A percentile compares a stretch with the other conserved stretches of the same genome.
phyloP scores from a whole-genome alignment of 2,888 invertebrate genomes.

The Phanerotoma sp. region DNA sequence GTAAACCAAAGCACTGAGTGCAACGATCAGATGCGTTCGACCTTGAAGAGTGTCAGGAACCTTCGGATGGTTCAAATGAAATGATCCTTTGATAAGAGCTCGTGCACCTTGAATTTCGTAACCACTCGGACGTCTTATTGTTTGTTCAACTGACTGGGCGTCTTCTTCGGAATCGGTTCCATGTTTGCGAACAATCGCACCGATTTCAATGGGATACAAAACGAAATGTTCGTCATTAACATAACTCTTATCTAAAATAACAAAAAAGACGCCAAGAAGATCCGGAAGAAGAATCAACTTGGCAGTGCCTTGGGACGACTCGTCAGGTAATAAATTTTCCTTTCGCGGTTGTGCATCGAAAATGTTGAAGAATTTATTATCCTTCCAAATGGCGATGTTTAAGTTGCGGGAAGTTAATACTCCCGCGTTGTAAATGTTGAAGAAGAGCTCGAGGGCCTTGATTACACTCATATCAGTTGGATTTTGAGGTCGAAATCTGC shows the following conservation, averaged over 20 bases:
- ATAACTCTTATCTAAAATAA: conserved; percentile 49
- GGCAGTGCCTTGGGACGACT: conserved; percentile 39
- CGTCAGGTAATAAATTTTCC: conserved; percentile 33
- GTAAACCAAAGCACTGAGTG: conserved; percentile 47
- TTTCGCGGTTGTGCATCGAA: conserved; percentile 50
- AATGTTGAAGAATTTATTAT: conserved; percentile 40
- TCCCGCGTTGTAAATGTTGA: conserved; percentile 42
- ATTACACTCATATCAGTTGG: conserved; percentile 46
- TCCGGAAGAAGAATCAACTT: conserved; percentile 47
- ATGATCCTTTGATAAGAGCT: conserved; percentile 47
- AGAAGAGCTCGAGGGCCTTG: conserved; percentile 48
- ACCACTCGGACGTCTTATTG: conserved; percentile 42
- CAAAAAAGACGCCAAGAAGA: conserved; percentile 41
- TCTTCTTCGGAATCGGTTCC: conserved; percentile 31
- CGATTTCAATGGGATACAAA: conserved; percentile 39
- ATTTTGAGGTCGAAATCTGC: conserved; percentile 46
- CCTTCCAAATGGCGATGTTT: conserved; percentile 50
- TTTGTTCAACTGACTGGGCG: conserved; percentile 30
- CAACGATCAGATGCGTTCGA: conserved; percentile 44
- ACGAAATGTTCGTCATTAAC: conserved; percentile 48
- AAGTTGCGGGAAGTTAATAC: conserved; percentile 45
- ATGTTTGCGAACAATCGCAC: conserved; percentile 28
- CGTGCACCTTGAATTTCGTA: conserved; percentile 42
- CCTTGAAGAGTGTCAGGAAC: conserved; percentile 42
- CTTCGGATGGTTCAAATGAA: conserved; percentile 43